phyloP scores from a whole-genome alignment of 2,888 invertebrate genomes.

The Dasysyrphus tricinctus region DNA sequence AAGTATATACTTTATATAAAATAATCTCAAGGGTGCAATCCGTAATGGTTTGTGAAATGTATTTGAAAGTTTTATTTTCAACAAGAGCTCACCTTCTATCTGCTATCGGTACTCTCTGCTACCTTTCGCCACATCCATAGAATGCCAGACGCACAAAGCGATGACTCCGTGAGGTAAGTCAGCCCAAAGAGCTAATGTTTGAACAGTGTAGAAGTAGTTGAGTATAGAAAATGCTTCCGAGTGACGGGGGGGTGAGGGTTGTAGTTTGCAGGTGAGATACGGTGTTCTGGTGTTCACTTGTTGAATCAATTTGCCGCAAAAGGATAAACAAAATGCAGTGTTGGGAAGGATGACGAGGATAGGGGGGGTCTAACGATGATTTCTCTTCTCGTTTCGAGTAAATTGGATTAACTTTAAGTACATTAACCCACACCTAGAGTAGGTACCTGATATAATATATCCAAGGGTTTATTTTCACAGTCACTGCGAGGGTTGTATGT shows the following conservation, averaged over 20 bases:
- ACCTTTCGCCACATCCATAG: neutral
- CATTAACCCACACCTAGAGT: slow-evolving; percentile 56
- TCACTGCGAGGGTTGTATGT: neutral
- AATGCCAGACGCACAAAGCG: slow-evolving; percentile 37
- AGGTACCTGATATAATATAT: slow-evolving; percentile 22
- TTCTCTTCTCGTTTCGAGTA: slow-evolving; percentile 73
- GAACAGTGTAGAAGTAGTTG: slow-evolving; percentile 1
- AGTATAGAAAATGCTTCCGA: neutral
- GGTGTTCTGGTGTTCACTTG: slow-evolving; percentile 54
- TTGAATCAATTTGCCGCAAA: slow-evolving; percentile 72
- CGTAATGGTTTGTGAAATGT: slow-evolving; percentile 71
- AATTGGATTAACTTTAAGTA: slow-evolving; percentile 74
- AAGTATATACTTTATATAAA: slow-evolving; percentile 1
- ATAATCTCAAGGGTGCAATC: slow-evolving; percentile 69
- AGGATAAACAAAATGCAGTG: slow-evolving; percentile 72
- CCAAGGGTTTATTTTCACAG: neutral
- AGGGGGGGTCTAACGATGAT: slow-evolving; percentile 69
- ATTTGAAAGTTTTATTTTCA: slow-evolving; percentile 72
- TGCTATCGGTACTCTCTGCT: neutral
- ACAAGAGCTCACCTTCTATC: slow-evolving; percentile 54
- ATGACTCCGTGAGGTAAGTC: slow-evolving; percentile 50
- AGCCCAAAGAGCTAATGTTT: slow-evolving; percentile 35
- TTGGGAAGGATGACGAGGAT: too few species aligned
- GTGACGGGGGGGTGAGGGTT: neutral
- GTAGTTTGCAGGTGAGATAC: neutral